phyloP scores from a whole-genome alignment of 2,888 invertebrate genomes.

The Phengaris alcon region DNA sequence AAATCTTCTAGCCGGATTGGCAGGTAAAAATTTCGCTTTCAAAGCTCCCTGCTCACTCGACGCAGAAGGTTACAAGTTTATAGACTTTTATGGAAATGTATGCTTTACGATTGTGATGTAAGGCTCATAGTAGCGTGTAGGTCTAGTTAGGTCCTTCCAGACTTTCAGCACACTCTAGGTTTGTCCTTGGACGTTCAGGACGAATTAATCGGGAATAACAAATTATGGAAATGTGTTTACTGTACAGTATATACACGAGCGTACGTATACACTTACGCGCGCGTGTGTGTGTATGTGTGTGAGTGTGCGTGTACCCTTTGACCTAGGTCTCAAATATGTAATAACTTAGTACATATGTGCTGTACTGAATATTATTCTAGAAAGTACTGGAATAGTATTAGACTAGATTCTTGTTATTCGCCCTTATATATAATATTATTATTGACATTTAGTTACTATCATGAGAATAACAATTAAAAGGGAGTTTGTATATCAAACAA shows the following conservation, averaged over 20 bases:
- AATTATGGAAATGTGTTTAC: conserved; percentile 71
- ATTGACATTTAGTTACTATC: background rate
- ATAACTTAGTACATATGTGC: conserved; percentile 19
- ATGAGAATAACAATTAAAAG: too few species aligned
- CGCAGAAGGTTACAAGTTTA: conserved; percentile 49
- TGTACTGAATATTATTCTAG: conserved; percentile 5
- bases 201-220: conserved; percentile 78
- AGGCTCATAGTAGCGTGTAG: conserved; percentile 39
- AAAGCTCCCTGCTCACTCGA: conserved; percentile 50
- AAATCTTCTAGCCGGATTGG: conserved; percentile 34
- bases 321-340: conserved; percentile 31
- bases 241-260: conserved; percentile 39
- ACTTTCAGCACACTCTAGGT: conserved; percentile 55
- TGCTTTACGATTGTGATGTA: conserved; percentile 34
- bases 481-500: too few species aligned
- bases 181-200: conserved; percentile 74
- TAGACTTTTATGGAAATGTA: conserved; percentile 36
- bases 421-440: background rate
- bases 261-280: conserved; percentile 29
- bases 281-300: conserved; percentile 30
- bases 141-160: conserved; percentile 56
- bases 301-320: conserved; percentile 33
- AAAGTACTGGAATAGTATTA: conserved; percentile 3
- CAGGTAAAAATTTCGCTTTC: conserved; percentile 78
- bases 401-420: background rate